A percentile compares a stretch with the other conserved stretches of the same genome.
Conservation (phyloP, 2,797 vertebrate genomes). For the Cichlasoma orientale region DNA sequence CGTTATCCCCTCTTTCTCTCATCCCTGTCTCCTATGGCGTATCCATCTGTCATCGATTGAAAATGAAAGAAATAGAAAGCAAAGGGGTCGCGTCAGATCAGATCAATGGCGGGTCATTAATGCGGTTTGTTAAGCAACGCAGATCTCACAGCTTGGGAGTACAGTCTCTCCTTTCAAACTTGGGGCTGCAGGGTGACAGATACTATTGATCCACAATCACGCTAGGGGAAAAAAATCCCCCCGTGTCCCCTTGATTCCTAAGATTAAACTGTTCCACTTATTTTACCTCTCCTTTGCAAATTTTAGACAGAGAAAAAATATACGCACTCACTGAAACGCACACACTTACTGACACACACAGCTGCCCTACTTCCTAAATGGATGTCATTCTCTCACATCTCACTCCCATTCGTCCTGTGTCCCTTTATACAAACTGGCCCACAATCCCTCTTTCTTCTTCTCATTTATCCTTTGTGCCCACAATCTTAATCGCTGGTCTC, state of each 20-base stretch:
- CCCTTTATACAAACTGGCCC: conserved; percentile 34
- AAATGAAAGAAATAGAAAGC: conserved; percentile 84
- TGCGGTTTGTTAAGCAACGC: conserved; percentile 83
- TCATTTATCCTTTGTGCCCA: conserved; percentile 68
- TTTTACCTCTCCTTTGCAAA: conserved; percentile 49
- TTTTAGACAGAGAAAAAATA: conserved; percentile 29
- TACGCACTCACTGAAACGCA: not conserved
- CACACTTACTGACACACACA: not conserved
- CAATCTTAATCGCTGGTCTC: conserved; percentile 67
- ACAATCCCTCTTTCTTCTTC: conserved; percentile 51
- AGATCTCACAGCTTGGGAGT: conserved; percentile 80
- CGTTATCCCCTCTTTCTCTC: conserved; percentile 79
- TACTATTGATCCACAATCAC: conserved; percentile 78
- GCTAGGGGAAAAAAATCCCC: conserved; percentile 58
- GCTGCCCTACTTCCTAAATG: conserved; percentile 58
- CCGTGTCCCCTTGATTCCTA: conserved; percentile 68
- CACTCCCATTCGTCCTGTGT: conserved; percentile 35
- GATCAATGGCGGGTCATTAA: conserved; percentile 84
- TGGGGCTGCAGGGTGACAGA: conserved; percentile 77
- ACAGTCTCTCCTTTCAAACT: conserved; percentile 80
- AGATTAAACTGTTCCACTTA: conserved; percentile 74
- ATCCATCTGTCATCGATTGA: conserved; percentile 82
- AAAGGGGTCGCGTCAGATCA: conserved; percentile 75
- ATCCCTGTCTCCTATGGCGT: conserved; percentile 75
- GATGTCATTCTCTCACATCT: conserved; percentile 48